Conservation (phyloP, 2,113 vertebrate genomes). For the Carassius carassius region DNA sequence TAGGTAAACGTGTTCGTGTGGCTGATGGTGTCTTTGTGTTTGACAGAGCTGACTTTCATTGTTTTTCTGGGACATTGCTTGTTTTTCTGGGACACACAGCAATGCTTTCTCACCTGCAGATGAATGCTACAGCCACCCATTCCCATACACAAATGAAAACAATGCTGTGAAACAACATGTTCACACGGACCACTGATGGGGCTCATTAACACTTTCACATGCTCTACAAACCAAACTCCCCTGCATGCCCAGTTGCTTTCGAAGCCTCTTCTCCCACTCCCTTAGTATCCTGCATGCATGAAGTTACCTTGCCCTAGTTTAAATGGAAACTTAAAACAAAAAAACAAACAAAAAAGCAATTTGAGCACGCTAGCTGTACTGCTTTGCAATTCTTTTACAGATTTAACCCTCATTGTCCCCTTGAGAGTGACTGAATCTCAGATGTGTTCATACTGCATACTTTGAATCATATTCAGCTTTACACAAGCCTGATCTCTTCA, state of each 20-base stretch:
- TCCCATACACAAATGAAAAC: neutral
- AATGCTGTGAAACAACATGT: neutral
- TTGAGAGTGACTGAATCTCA: neutral
- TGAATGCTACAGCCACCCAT: neutral
- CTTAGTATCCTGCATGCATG: constrained; percentile 24
- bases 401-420: neutral
- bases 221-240: constrained; percentile 9
- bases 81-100: constrained; percentile 8
- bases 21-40: neutral
- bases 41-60: neutral
- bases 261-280: neutral
- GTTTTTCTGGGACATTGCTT: constrained; percentile 10
- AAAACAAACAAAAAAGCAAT: neutral
- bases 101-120: constrained; percentile 13
- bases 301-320: constrained; percentile 34
- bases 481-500: neutral
- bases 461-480: neutral
- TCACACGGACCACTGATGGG: constrained; percentile 9
- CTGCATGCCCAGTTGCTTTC: constrained; percentile 4
- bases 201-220: constrained; percentile 29
- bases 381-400: neutral
- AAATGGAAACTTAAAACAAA: neutral
- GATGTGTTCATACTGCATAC: neutral
- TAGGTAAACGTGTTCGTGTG: neutral
- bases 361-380: neutral